Percentiles rank a stretch among this genome's conserved stretches.
Evolutionary conservation across 2,113 vertebrate genomes (phyloP).

Genomic region (Eclectus roratus): DNA sequence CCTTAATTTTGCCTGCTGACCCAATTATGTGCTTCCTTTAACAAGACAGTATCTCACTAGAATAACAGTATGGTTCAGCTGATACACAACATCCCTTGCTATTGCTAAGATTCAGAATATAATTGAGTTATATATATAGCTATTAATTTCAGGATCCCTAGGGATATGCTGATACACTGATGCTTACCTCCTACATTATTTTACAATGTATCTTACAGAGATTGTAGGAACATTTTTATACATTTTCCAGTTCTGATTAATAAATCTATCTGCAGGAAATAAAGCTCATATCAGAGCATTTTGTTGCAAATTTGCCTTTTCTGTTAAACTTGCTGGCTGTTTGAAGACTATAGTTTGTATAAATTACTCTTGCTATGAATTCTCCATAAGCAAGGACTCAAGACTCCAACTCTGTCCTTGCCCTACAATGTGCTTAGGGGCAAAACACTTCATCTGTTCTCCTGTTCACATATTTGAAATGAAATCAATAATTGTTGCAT

Average conservation of each 20-base stretch:
- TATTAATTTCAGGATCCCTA: slow-evolving; percentile 11
- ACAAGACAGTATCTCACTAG: background rate
- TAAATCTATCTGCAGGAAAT: background rate
- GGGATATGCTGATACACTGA: background rate
- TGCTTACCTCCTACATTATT: background rate
- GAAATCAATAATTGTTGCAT: background rate
- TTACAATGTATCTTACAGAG: background rate
- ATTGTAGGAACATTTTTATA: background rate
- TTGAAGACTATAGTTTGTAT: background rate
- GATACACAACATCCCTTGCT: background rate
- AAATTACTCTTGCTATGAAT: background rate
- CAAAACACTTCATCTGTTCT: background rate
- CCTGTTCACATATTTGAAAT: background rate
- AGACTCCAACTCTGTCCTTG: background rate
- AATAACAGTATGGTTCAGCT: background rate
- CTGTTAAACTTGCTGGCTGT: background rate
- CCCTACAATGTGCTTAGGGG: background rate
- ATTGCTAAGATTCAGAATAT: background rate
- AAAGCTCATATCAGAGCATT: background rate
- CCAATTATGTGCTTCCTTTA: slow-evolving; percentile 14
- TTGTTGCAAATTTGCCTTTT: background rate
- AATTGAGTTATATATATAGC: slow-evolving; percentile 19
- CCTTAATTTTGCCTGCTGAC: background rate
- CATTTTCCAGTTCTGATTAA: background rate
- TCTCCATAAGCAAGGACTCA: background rate